Conservation (phyloP, 2,797 vertebrate genomes). For the Nothura maculosa region DNA sequence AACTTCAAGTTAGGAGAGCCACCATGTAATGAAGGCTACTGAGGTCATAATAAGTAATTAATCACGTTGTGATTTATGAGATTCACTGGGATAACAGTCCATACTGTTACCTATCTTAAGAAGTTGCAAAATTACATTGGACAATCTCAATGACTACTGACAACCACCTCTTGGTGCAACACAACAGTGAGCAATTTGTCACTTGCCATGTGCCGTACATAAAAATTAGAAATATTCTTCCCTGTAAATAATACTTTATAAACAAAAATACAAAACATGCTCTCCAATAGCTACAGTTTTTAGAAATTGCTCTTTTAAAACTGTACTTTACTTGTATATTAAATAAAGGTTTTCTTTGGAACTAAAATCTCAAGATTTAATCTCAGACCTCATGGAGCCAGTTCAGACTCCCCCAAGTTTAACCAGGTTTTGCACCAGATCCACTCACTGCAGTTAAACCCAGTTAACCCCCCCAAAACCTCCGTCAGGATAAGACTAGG, state of each 20-base stretch:
- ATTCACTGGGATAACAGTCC: background rate
- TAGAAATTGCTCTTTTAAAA: background rate
- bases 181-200: background rate
- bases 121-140: background rate
- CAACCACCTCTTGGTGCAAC: background rate
- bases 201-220: background rate
- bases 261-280: slow-evolving; percentile 6
- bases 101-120: background rate
- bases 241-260: background rate
- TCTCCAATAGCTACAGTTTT: background rate
- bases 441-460: background rate
- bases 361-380: background rate
- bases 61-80: background rate
- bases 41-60: background rate
- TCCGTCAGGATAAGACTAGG: background rate
- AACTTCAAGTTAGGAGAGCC: background rate
- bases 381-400: background rate
- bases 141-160: background rate
- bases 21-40: background rate
- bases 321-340: background rate
- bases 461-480: background rate
- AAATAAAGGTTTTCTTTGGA: slow-evolving; percentile 2
- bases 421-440: background rate
- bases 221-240: background rate
- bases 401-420: background rate